Percentiles rank a stretch among this genome's conserved stretches.
Conservation (phyloP, 2,113 vertebrate genomes). For the Gila orcuttii region DNA sequence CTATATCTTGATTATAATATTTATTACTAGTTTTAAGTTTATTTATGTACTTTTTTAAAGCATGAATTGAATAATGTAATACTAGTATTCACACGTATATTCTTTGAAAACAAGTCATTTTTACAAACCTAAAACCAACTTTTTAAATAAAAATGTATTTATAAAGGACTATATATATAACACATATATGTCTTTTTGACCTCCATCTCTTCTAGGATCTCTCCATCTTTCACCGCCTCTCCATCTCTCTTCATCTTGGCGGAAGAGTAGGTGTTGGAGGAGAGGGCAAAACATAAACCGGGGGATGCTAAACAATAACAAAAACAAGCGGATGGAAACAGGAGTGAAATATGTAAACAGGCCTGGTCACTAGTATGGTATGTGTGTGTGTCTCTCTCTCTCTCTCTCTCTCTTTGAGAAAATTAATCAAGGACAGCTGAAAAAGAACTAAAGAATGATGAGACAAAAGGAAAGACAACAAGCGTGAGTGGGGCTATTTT, state of each 20-base stretch:
- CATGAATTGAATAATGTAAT: not conserved
- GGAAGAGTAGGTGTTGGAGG: conserved; percentile 56
- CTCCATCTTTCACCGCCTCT: conserved; percentile 43
- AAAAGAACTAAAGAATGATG: conserved; percentile 26
- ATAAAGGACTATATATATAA: no score
- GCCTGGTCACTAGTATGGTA: conserved; percentile 32
- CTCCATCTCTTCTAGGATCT: conserved; percentile 31
- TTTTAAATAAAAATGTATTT: no score
- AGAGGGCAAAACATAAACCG: conserved; percentile 56
- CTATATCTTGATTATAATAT: not conserved
- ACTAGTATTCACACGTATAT: not conserved
- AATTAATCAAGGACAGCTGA: conserved; percentile 16
- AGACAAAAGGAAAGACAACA: conserved; percentile 27
- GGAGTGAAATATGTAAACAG: conserved; percentile 60
- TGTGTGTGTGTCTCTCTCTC: no score
- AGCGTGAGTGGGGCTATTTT: conserved; percentile 63
- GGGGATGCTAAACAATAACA: conserved; percentile 48
- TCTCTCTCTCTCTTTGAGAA: conserved; percentile 1
- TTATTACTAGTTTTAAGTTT: not conserved
- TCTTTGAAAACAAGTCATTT: not conserved
- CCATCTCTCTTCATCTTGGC: conserved; percentile 19
- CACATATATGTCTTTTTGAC: not conserved
- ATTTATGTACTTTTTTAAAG: not conserved
- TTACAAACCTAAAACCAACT: not conserved
- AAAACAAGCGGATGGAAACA: conserved; percentile 57